A percentile compares a stretch with the other conserved stretches of the same genome.
Conservation (phyloP, 2,113 vertebrate species). For the Morone chrysops region DNA sequence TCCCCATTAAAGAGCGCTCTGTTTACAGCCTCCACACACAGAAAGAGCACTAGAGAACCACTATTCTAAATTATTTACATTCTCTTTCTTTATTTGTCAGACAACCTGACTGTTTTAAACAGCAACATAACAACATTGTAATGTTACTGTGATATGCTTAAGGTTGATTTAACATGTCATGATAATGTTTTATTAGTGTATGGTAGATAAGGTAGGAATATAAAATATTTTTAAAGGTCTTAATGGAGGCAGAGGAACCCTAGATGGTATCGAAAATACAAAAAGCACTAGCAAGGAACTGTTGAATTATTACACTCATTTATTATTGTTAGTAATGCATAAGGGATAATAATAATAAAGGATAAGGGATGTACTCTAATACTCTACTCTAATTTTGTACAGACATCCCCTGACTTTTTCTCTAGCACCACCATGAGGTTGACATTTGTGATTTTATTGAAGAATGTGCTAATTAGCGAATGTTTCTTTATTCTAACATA, state of each 20-base stretch:
- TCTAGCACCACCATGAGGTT: not conserved
- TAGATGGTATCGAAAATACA: slow-evolving; percentile 10
- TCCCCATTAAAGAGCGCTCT: slow-evolving; percentile 10
- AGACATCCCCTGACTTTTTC: no score
- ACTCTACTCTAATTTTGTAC: no score
- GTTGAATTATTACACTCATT: not conserved
- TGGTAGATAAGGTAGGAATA: not conserved
- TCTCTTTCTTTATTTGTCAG: slow-evolving; percentile 24
- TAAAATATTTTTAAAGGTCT: slow-evolving; percentile 39
- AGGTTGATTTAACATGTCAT: slow-evolving; percentile 27
- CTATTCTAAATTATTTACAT: slow-evolving; percentile 62
- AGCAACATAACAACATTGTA: slow-evolving; percentile 18
- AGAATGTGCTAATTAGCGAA: not conserved
- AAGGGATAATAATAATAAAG: no score
- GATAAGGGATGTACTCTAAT: no score
- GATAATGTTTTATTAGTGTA: slow-evolving; percentile 29
- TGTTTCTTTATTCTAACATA: not conserved
- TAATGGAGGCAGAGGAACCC: slow-evolving; percentile 34
- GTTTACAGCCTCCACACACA: slow-evolving; percentile 27
- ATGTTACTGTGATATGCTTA: not conserved
- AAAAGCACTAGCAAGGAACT: not conserved
- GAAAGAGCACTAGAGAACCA: slow-evolving; percentile 11
- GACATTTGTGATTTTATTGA: not conserved
- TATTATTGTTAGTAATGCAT: not conserved
- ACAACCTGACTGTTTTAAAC: slow-evolving; percentile 25